Evolutionary conservation across 2,888 invertebrate species (phyloP).

Genomic region (Hydrotaea diabolus): DNA sequence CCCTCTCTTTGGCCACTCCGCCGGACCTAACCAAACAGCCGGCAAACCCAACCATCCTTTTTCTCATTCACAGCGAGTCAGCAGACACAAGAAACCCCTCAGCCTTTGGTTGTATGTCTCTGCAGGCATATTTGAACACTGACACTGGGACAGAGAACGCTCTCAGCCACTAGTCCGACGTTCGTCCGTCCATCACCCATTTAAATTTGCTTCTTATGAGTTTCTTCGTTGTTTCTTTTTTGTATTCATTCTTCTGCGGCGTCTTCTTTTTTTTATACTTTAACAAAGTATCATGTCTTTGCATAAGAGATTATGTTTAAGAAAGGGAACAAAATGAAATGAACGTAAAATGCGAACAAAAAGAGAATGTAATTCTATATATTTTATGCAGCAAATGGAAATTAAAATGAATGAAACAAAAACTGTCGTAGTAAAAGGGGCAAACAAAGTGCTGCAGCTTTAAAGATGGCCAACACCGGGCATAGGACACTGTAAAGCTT

Average conservation of each 20-base stretch:
- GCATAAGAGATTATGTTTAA: constrained; percentile 56
- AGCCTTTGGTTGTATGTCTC: background rate
- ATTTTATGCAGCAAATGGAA: constrained; percentile 6
- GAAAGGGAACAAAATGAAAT: constrained; percentile 15
- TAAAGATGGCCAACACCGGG: no score
- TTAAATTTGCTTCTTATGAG: constrained; percentile 43
- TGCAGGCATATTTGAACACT: constrained; percentile 18
- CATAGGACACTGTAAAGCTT: no score
- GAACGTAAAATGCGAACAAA: background rate
- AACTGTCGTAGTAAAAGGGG: no score
- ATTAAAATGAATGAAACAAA: no score
- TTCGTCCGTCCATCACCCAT: background rate
- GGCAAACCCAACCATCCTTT: background rate
- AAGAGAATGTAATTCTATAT: background rate
- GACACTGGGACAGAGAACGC: constrained; percentile 14
- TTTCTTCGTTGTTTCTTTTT: constrained; percentile 19
- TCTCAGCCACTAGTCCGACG: background rate
- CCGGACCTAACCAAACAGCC: background rate
- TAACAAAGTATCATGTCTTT: constrained; percentile 58
- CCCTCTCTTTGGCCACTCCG: no score
- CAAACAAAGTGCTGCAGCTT: no score
- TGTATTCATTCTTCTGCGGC: constrained; percentile 23
- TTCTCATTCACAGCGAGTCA: background rate
- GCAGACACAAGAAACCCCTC: background rate
- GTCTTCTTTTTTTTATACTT: constrained; percentile 5